Evolutionary conservation across 2,888 invertebrate genomes (phyloP).

Genomic region (Hydroisotoma schaefferi): DNA sequence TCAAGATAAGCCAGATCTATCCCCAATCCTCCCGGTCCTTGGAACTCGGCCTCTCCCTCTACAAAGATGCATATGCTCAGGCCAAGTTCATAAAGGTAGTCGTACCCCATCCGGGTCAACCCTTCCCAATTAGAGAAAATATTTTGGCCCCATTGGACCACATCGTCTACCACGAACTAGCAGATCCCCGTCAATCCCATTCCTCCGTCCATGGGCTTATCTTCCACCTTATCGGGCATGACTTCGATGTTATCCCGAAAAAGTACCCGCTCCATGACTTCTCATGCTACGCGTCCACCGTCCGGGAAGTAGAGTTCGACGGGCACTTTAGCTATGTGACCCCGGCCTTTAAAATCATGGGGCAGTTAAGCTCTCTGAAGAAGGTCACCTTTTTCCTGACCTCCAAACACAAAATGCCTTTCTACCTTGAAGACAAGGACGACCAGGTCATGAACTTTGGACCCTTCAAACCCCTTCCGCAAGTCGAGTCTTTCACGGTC

Average conservation of each 20-base stretch:
- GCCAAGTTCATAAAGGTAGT: too few species aligned
- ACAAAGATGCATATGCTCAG: too few species aligned
- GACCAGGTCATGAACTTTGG: background rate
- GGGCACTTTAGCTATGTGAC: conserved; percentile 11
- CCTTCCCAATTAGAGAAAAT: too few species aligned
- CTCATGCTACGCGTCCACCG: conserved; percentile 6
- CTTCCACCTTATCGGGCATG: conserved; percentile 14
- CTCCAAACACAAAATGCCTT: background rate
- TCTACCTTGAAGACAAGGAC: background rate
- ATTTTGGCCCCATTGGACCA: too few species aligned
- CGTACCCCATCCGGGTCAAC: too few species aligned
- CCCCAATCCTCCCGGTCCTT: background rate
- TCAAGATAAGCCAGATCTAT: background rate
- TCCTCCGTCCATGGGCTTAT: conserved; percentile 2
- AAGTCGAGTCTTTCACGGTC: background rate
- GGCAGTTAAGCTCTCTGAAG: conserved; percentile 8
- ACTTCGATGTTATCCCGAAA: background rate
- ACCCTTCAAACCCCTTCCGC: background rate
- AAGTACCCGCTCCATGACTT: background rate
- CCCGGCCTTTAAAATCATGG: conserved; percentile 10
- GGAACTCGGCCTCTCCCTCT: too few species aligned
- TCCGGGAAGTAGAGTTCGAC: conserved; percentile 6
- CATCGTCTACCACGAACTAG: conserved; percentile 8
- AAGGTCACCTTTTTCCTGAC: background rate
- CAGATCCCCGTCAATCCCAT: background rate